Percentiles rank a stretch among this genome's conserved stretches.
Conservation (phyloP, 2,797 vertebrate species). For the Aeoliscus strigatus region DNA sequence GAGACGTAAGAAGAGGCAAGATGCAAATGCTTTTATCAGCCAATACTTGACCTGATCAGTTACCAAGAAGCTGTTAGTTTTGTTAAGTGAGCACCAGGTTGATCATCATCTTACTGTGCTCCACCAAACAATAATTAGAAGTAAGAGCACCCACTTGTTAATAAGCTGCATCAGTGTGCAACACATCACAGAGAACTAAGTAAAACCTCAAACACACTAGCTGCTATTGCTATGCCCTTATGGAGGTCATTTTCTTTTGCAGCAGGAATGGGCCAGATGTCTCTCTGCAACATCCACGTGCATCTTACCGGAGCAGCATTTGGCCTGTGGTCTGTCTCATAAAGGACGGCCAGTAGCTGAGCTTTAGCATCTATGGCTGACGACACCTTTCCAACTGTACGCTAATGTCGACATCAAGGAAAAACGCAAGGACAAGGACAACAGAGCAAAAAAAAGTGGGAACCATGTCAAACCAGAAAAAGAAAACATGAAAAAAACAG, state of each 20-base stretch:
- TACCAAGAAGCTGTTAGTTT: no score
- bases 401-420: constrained; percentile 68
- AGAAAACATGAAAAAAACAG: neutral
- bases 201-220: neutral
- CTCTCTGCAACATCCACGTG: constrained; percentile 17
- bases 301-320: constrained; percentile 84
- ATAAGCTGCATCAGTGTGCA: neutral
- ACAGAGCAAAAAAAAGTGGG: neutral
- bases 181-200: neutral
- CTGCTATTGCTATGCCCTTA: neutral
- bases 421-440: constrained; percentile 9
- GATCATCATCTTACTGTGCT: neutral
- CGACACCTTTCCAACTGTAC: constrained; percentile 90
- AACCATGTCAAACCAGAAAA: constrained; percentile 5
- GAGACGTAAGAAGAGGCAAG: no score
- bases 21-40: no score
- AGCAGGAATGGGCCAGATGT: constrained; percentile 6
- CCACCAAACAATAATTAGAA: no score
- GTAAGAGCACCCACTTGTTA: constrained; percentile 1
- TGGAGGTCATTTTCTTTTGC: neutral
- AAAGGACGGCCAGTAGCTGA: constrained; percentile 90
- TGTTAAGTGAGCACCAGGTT: neutral
- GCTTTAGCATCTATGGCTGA: constrained; percentile 87
- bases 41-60: no score
- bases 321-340: constrained; percentile 93